Evolutionary conservation across 1,140 invertebrate genomes (phyloP).

Genomic region (Trichonephila inaurata): DNA sequence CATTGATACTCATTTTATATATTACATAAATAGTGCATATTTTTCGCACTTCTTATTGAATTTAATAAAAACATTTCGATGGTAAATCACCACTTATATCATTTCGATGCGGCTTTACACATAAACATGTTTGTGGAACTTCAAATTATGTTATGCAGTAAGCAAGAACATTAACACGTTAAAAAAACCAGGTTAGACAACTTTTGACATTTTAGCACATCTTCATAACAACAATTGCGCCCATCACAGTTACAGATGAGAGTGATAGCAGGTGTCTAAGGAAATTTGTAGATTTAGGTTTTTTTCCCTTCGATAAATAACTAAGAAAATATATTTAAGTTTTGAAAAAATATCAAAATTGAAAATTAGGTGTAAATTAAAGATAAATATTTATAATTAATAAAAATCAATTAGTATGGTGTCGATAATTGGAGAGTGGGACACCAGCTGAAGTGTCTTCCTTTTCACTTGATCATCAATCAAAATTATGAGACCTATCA

Average conservation of each 20-base stretch:
- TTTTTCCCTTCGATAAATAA: no score
- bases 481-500: no score
- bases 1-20: not conserved
- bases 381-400: no score
- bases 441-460: no score
- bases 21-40: not conserved
- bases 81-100: not conserved
- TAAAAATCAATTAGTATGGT: no score
- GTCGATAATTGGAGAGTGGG: no score
- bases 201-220: constrained; percentile 72
- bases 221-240: constrained; percentile 61
- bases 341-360: no score
- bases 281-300: no score
- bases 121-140: not conserved
- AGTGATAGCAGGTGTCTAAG: not conserved
- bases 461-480: no score
- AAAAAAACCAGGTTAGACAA: constrained; percentile 68
- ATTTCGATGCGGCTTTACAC: not conserved
- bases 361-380: no score
- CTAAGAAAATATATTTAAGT: no score
- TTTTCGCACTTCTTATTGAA: not conserved
- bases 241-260: constrained; percentile 31
- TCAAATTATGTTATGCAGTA: constrained; percentile 20
- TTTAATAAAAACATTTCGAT: not conserved
- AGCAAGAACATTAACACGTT: constrained; percentile 49